Percentiles rank a stretch among this genome's conserved stretches.
Evolutionary conservation across 2,888 invertebrate genomes (phyloP).

Genomic region (Stenchaetothrips biformis): DNA sequence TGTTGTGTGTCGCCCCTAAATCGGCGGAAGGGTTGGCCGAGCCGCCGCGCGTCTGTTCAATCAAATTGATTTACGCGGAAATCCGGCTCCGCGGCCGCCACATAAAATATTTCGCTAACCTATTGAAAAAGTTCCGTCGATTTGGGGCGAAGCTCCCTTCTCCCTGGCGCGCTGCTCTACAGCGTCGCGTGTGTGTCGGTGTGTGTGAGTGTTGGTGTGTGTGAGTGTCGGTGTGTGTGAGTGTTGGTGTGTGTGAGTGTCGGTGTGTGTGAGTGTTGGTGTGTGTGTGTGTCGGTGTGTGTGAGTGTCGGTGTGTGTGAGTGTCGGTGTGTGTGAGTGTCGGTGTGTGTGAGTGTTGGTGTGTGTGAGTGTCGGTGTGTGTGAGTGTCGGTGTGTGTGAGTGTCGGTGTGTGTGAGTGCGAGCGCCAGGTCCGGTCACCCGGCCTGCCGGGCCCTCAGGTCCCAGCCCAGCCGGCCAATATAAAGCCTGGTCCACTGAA

Average conservation of each 20-base stretch:
- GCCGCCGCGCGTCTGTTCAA: background rate
- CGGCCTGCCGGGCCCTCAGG: no score
- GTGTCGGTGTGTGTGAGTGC: background rate
- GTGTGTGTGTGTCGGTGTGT: background rate
- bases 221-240: no score
- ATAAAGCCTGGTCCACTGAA: background rate
- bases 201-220: background rate
- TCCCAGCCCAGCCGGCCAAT: background rate
- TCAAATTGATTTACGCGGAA: background rate
- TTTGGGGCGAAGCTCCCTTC: background rate
- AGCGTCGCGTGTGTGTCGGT: background rate
- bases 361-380: background rate
- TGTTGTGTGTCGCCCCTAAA: background rate
- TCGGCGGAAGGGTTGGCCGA: background rate
- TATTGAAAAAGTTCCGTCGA: slow-evolving; percentile 1
- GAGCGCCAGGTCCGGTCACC: background rate
- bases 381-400: background rate
- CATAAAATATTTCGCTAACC: slow-evolving; percentile 9
- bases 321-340: background rate
- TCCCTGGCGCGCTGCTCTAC: background rate
- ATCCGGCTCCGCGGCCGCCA: background rate
- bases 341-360: background rate
- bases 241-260: no score
- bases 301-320: background rate
- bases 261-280: background rate